Base-by-base conservation (phyloP, 2,797 vertebrate genomes). In the Pangasius macronema region DNA sequence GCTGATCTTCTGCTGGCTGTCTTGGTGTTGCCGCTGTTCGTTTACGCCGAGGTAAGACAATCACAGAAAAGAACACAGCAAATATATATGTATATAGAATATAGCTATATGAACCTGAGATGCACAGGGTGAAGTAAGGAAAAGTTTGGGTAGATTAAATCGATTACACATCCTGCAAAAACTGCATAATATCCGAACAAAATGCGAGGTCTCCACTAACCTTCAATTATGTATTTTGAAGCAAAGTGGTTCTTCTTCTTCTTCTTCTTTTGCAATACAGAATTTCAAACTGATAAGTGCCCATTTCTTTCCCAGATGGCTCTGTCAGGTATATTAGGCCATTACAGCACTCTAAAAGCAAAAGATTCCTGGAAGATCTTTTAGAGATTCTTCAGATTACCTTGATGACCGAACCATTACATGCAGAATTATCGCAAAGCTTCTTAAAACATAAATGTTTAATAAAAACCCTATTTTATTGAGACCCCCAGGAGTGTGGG, bases 11-110 rank as follows among this genome's bases (percentile, higher is more conserved):
- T 99, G 61, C 95, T 99, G 27, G 98, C 98, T 0, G 91, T 99
- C 27, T 94, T 99, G 27, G 98, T 99, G n/a, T 94, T 99, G 90
- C 98, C 98, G 3, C 96, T 99, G 76, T 99, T 96, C 87, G 97
- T 99, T 53, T 99, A 97, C 90, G 96, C 97, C 0, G 97, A 99
- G 97, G 98, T 99, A 92, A 94, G 95, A 63, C 5, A 6, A 57
- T 24, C 2, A 4, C 8, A 61, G 33, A 77, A 55, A 6, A 49
- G 65, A 80, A 27, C n/a, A 30, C 1, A 33, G 8, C 0, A 30
- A 7, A 20, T 10, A 42, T 42, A 13, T 46, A 18, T 49, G 3
- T 33, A 20, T 8, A 14, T 7, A 30, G 2, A 30, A n/a, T n/a
- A 82, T 27, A 55, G 30, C 7, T 59, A 3, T 14, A 24, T 67